These are phyloP conservation scores for Melanotaenia boesemani DNA, from an alignment of 2,797 vertebrate species.

Conservation along the genomic window DNA sequence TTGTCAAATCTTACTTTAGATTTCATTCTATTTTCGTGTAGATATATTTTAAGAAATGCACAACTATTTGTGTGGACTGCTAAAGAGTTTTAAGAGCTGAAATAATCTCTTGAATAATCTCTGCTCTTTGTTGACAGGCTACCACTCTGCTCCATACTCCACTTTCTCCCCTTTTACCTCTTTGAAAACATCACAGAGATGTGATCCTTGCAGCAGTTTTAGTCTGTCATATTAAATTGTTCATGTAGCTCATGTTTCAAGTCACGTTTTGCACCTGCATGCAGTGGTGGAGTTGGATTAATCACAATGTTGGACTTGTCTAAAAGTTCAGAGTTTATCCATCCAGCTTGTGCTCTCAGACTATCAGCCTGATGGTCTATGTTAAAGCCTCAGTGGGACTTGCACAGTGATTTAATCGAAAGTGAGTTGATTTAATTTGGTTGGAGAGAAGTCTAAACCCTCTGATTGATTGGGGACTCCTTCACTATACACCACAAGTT, in stretches of 20 bases:
- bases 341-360: constrained; percentile 41
- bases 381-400: constrained; percentile 43
- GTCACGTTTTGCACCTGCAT: neutral
- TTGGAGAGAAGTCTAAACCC: constrained; percentile 60
- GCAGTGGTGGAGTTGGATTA: neutral
- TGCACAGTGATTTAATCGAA: constrained; percentile 67
- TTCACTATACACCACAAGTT: constrained; percentile 55
- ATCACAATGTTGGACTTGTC: constrained; percentile 29
- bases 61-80: constrained; percentile 18
- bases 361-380: constrained; percentile 49
- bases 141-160: constrained; percentile 4
- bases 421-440: constrained; percentile 75
- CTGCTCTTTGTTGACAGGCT: neutral
- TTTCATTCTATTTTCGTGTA: neutral
- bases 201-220: constrained; percentile 1
- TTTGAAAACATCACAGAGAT: neutral
- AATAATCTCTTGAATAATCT: constrained; percentile 11
- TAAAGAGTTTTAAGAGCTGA: constrained; percentile 1
- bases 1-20: neutral
- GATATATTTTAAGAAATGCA: constrained; percentile 6
- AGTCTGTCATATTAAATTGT: neutral
- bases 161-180: neutral
- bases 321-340: constrained; percentile 56
- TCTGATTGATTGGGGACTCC: constrained; percentile 63
- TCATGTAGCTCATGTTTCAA: neutral